A percentile compares a stretch with the other conserved stretches of the same genome.
phyloP scores from a whole-genome alignment of 2,888 invertebrate species.

The Tetranychus piercei region DNA sequence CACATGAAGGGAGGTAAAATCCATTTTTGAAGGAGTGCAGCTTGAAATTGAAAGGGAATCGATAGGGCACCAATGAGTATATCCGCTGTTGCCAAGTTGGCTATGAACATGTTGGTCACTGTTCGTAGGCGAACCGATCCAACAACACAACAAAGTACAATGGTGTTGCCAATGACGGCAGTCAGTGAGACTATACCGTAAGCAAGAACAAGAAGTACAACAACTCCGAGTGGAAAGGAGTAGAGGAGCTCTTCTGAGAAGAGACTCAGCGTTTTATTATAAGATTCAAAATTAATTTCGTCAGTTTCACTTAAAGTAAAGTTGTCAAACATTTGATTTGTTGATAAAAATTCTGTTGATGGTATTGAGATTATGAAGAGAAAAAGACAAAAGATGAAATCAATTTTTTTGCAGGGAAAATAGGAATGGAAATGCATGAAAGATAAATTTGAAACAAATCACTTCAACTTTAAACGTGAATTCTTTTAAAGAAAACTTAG shows the following conservation, averaged over 20 bases:
- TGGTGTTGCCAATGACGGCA: conserved; percentile 59
- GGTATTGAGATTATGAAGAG: too few relatives aligned
- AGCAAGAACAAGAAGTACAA: conserved; percentile 52
- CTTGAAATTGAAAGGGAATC: conserved; percentile 75
- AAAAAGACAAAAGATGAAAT: too few relatives aligned
- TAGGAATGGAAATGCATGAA: too few relatives aligned
- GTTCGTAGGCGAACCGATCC: conserved; percentile 57
- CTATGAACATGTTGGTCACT: conserved; percentile 63
- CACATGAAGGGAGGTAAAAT: conserved; percentile 68
- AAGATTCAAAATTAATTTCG: too few relatives aligned
- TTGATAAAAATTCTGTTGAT: too few relatives aligned
- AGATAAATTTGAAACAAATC: too few relatives aligned
- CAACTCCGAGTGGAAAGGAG: conserved; percentile 52
- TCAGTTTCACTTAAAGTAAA: too few relatives aligned
- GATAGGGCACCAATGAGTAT: conserved; percentile 66
- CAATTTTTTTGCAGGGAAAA: too few relatives aligned
- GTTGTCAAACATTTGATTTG: too few relatives aligned
- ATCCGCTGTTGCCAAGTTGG: conserved; percentile 65
- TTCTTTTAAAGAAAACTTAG: too few relatives aligned
- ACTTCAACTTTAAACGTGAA: too few relatives aligned
- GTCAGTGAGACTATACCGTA: conserved; percentile 63
- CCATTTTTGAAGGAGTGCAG: conserved; percentile 68
- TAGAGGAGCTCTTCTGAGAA: conserved; percentile 37
- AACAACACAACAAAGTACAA: conserved; percentile 67
- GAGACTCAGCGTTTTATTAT: neutral